Evolutionary conservation across 2,888 invertebrate genomes (phyloP), one percentile per base, ranked within the genome.

Genomic region (Chaitophorus viminalis): DNA sequence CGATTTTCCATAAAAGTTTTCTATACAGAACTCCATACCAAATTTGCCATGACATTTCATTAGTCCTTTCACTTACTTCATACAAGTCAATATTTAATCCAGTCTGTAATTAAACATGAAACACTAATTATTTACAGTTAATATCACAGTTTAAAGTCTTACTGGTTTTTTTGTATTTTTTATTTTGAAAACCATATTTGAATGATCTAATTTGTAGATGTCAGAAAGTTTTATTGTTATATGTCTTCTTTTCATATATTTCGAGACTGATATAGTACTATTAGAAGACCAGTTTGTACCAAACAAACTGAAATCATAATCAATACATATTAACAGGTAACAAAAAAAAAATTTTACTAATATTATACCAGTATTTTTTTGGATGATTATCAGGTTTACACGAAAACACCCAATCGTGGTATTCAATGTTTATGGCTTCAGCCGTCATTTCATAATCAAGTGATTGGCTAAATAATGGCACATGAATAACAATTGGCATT

Each of bases 361-460:
- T 39, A 68, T 14, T 39, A 8, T 79, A 87, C 87, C 87, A 87
- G 1, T 60, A 46, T 74, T 87, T 81, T 68, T 87, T 87, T 8
- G 72, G 52, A 54, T 31, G 29, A 74, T 60, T 18, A 25, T 89
- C 86, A 18, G 89, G 81, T 14, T 78, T 81, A 36, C 90, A 90
- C 17, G 89, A 95, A 91, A 94, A 96, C 31, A 96, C 91, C 97
- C 97, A 97, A 89, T 96, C 95, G 76, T 93, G 93, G 39, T 93
- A 93, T 79, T 94, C 94, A 25, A 95, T 92, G 91, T 95, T 95
- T 1, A 94, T 91, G 0, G 94, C 93, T 90, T 96, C 94, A 3
- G 96, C 92, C 0, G 94, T 94, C 11, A 95, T 92, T 89, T 93
- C 93, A 91, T 93, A 92, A 90, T 94, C 93, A 14, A 74, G 70